These are phyloP conservation scores for Drosophila asahinai DNA, from an alignment of 1,140 invertebrate species.

Conservation along the genomic window DNA sequence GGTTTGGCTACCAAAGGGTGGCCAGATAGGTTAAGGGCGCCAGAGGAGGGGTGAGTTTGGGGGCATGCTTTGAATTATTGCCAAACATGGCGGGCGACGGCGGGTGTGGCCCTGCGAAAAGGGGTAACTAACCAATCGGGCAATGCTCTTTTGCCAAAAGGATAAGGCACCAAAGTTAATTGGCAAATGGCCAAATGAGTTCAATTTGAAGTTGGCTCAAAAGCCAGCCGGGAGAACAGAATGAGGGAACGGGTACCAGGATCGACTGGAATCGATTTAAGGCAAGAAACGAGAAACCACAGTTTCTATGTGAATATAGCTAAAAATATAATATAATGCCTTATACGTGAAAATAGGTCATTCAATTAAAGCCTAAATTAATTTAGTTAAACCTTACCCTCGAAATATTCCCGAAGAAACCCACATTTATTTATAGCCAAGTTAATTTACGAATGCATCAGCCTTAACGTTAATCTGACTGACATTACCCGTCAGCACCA, in stretches of 20 bases:
- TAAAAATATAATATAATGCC: background rate
- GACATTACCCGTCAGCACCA: conserved; percentile 36
- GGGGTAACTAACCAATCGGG: conserved; percentile 49
- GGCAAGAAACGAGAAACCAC: background rate
- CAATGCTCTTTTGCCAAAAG: conserved; percentile 31
- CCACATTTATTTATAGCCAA: conserved; percentile 15
- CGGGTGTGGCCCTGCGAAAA: conserved; percentile 11
- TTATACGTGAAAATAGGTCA: no score
- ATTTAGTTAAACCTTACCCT: background rate
- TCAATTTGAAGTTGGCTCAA: conserved; percentile 49
- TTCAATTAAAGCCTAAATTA: no score
- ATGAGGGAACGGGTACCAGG: background rate
- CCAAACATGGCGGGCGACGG: conserved; percentile 24
- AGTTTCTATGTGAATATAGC: background rate
- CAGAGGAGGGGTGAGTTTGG: background rate
- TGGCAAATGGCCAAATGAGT: conserved; percentile 62
- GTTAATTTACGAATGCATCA: conserved; percentile 22
- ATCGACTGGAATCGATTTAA: background rate
- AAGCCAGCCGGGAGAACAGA: background rate
- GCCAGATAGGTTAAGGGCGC: conserved; percentile 9
- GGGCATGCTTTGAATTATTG: conserved; percentile 53
- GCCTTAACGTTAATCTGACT: conserved; percentile 26
- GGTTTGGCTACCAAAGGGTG: conserved; percentile 49
- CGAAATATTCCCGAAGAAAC: background rate
- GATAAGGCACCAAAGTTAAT: conserved; percentile 46